A percentile compares a stretch with the other conserved stretches of the same genome.
Conservation (phyloP, 2,888 invertebrate species). For the Caenorhabditis angaria region DNA sequence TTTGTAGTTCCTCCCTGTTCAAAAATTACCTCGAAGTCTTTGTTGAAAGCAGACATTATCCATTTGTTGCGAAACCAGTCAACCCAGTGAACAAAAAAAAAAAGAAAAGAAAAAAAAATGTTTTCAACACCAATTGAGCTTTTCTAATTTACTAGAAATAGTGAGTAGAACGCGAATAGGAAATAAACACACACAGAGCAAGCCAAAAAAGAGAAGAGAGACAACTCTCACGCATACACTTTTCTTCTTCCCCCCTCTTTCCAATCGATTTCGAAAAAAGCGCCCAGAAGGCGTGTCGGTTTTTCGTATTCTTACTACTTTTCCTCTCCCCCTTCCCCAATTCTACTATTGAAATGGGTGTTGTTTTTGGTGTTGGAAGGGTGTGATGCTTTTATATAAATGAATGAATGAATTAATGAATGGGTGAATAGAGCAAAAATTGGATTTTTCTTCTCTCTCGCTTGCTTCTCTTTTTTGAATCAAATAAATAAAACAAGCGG, state of each 20-base stretch:
- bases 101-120: neutral
- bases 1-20: neutral
- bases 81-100: neutral
- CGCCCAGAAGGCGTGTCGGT: neutral
- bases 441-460: neutral
- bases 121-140: conserved; percentile 2
- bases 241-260: neutral
- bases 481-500: no score
- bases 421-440: neutral
- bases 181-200: conserved; percentile 1
- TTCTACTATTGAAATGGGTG: neutral
- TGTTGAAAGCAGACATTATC: conserved; percentile 47
- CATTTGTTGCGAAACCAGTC: conserved; percentile 22
- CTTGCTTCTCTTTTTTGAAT: no score
- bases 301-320: neutral
- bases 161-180: neutral
- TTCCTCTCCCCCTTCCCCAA: neutral
- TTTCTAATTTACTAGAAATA: conserved; percentile 4
- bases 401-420: neutral
- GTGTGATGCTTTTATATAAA: conserved; percentile 1
- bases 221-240: neutral
- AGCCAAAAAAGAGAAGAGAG: no score
- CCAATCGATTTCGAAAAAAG: conserved; percentile 2
- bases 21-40: conserved; percentile 33
- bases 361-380: neutral